Percentiles rank a stretch among this genome's conserved stretches.
Conservation (phyloP, 2,888 invertebrate species). For the Bembecia ichneumoniformis region DNA sequence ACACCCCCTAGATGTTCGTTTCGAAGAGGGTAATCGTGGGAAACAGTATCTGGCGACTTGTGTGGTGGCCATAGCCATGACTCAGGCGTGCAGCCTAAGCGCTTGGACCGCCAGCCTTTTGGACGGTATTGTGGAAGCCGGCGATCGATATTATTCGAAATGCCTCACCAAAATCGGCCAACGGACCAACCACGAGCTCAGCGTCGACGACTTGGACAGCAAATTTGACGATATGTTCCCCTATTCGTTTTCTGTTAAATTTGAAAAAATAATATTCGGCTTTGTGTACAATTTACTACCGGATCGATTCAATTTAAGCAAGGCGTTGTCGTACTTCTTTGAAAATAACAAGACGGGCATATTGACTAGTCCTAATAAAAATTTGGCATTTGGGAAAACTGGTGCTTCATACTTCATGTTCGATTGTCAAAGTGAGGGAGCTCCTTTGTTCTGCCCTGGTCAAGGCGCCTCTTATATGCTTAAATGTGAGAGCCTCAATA, state of each 20-base stretch:
- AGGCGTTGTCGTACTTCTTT: slow-evolving; percentile 74
- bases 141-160: slow-evolving; percentile 70
- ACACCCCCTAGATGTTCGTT: slow-evolving; percentile 73
- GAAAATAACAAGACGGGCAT: slow-evolving; percentile 67
- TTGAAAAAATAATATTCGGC: slow-evolving; percentile 73
- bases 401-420: slow-evolving; percentile 76
- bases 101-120: slow-evolving; percentile 76
- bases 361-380: slow-evolving; percentile 65
- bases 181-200: slow-evolving; percentile 69
- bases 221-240: slow-evolving; percentile 71
- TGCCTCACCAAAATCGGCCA: slow-evolving; percentile 52
- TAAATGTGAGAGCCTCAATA: slow-evolving; percentile 72
- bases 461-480: slow-evolving; percentile 74
- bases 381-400: slow-evolving; percentile 65
- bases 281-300: slow-evolving; percentile 71
- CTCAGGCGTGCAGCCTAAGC: slow-evolving; percentile 70
- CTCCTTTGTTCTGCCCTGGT: slow-evolving; percentile 73
- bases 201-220: slow-evolving; percentile 67
- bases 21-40: slow-evolving; percentile 67
- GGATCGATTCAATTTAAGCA: slow-evolving; percentile 75
- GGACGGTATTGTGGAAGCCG: slow-evolving; percentile 74
- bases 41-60: slow-evolving; percentile 76
- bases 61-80: slow-evolving; percentile 73
- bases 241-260: slow-evolving; percentile 69
- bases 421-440: slow-evolving; percentile 75